Percentiles rank a stretch among this genome's conserved stretches.
Conservation (phyloP, 2,113 vertebrate species). For the Solea senegalensis region DNA sequence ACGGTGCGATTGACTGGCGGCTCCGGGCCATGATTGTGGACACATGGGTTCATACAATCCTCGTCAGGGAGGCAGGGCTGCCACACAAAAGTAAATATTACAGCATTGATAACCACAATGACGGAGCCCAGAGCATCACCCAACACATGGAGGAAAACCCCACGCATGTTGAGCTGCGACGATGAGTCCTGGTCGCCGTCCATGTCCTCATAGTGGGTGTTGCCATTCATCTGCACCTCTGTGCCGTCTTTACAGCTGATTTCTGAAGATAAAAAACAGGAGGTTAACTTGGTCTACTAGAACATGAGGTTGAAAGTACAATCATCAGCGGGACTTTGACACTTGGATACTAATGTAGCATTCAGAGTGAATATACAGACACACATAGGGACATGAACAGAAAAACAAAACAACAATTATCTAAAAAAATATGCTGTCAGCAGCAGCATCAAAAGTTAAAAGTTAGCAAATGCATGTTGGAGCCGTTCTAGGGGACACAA, state of each 20-base stretch:
- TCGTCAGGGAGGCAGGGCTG: slow-evolving; percentile 81
- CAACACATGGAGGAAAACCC: slow-evolving; percentile 97
- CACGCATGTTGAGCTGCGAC: slow-evolving; percentile 96
- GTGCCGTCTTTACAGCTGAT: slow-evolving; percentile 70
- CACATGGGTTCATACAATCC: slow-evolving; percentile 87
- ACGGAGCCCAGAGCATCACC: slow-evolving; percentile 97
- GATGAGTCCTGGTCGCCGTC: slow-evolving; percentile 79
- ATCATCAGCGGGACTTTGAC: slow-evolving; percentile 30
- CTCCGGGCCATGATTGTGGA: slow-evolving; percentile 81
- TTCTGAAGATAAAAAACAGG: slow-evolving; percentile 71
- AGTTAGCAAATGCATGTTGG: too few species aligned
- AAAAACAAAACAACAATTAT: not conserved
- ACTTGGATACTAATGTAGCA: not conserved
- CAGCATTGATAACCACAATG: slow-evolving; percentile 93
- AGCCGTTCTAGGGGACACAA: not conserved
- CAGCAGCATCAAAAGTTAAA: not conserved
- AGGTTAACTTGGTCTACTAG: not conserved
- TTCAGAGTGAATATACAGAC: not conserved
- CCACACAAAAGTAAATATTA: slow-evolving; percentile 92
- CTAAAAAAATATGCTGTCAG: not conserved
- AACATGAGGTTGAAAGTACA: not conserved
- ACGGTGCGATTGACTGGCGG: slow-evolving; percentile 81
- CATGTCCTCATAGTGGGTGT: slow-evolving; percentile 79
- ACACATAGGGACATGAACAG: not conserved
- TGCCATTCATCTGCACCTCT: slow-evolving; percentile 91